Evolutionary conservation across 2,888 invertebrate species (phyloP).

Genomic region (Noctua comes): DNA sequence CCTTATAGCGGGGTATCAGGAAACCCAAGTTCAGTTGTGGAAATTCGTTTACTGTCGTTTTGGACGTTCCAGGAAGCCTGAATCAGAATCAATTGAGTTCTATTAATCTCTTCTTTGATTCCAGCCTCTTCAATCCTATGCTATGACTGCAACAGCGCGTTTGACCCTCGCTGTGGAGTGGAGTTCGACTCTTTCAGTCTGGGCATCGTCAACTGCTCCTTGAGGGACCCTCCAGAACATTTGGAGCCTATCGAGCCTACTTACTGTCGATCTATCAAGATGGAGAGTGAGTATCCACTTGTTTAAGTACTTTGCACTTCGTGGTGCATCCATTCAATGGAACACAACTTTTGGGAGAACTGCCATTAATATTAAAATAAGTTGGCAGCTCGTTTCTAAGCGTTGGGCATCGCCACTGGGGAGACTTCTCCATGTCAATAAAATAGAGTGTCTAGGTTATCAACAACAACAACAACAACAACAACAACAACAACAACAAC

Average conservation of each 20-base stretch:
- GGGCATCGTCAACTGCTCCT: slow-evolving; percentile 95
- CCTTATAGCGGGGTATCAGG: background rate
- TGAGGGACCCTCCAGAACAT: slow-evolving; percentile 93
- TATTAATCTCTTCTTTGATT: slow-evolving; percentile 23
- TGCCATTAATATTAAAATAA: background rate
- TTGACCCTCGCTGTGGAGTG: slow-evolving; percentile 96
- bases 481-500: too few relatives aligned
- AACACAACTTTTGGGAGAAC: background rate
- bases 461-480: too few relatives aligned
- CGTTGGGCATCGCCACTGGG: background rate
- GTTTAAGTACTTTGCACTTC: background rate
- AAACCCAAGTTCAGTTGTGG: background rate
- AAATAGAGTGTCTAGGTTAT: background rate
- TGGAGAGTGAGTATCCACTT: slow-evolving; percentile 91
- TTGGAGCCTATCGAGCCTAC: slow-evolving; percentile 91
- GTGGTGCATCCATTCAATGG: background rate
- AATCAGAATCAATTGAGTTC: background rate
- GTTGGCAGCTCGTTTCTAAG: background rate
- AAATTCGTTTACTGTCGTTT: background rate
- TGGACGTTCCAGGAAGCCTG: background rate
- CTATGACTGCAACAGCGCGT: slow-evolving; percentile 97
- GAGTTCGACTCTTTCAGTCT: slow-evolving; percentile 96
- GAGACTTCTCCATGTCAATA: background rate
- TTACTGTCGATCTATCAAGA: slow-evolving; percentile 95
- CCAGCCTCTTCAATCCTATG: slow-evolving; percentile 93